Base-by-base conservation (phyloP, 1,140 invertebrate species). In the Aphaenogaster floridana region DNA sequence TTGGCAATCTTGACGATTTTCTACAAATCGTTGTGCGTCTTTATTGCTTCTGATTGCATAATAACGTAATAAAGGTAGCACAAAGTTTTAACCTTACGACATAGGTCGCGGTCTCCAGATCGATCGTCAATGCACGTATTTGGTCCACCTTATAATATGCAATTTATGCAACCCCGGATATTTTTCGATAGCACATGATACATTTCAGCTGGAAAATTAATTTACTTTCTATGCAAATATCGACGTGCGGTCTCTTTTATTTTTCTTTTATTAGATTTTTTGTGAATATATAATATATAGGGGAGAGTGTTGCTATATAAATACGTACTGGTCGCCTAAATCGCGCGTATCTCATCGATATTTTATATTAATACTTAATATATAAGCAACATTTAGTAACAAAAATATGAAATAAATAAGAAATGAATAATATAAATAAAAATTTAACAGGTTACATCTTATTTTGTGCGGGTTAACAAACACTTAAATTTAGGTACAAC, bases 1-100 rank as follows among this genome's bases (percentile, higher is more conserved):
- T 90, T 89, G 89, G 68, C 81, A 86, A 90, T 91, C 83, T 88
- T 88, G 34, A 59, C 54, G 78, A 79, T 90, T 91, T 76, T 57
- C 71, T 87, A 39, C 59, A 45, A 86, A 89, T 90, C 85, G 66
- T 63, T 72, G 72, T 61, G 61, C 80, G 81, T 88, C 87, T 84
- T 86, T 90, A 91, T 91, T 90, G 81, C 78, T 59, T 39, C 72
- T 78, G 86, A 91, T 88, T 88, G 86, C 83, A 83, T 88, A 87
- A 91, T 21, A 64, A 71, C 57, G 50, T 79, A 76, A 86, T 52
- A 63, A 68, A 61, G 11, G 17, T 48, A 34, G 34, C 28, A 50
- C 54, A 61, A 74, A 50, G 17, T 84, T 76, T 71, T 21, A 54
- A 48, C 28, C 6, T 63, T 61, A 63, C n/a, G 64, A 57, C 34